Percentiles rank a stretch among this genome's conserved stretches.
Conservation (phyloP, 1,140 invertebrate species). For the Drosophila pectinifera region DNA sequence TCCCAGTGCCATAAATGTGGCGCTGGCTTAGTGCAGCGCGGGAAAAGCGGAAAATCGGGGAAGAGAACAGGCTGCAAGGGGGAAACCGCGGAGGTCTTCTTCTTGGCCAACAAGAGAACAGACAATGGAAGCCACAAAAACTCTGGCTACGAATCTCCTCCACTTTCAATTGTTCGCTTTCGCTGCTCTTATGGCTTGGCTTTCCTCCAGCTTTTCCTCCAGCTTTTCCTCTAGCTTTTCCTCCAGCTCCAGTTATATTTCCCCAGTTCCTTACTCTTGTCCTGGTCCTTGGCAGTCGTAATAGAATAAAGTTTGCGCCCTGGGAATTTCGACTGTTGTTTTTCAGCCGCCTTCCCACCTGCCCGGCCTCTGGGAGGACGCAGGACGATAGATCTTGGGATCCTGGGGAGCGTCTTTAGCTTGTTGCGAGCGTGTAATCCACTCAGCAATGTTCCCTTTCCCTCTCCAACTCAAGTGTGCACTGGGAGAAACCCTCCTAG, state of each 20-base stretch:
- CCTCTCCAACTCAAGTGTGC: background rate
- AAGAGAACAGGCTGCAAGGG: too few species aligned
- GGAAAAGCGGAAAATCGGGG: too few species aligned
- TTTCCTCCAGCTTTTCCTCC: constrained; percentile 2
- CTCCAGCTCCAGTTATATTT: too few species aligned
- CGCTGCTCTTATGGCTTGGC: constrained; percentile 33
- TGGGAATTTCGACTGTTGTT: constrained; percentile 81
- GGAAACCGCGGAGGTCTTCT: constrained; percentile 9
- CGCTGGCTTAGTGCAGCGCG: constrained; percentile 41
- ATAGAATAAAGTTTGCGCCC: constrained; percentile 80
- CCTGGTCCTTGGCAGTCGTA: constrained; percentile 61
- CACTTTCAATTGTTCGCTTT: constrained; percentile 75
- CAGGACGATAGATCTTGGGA: constrained; percentile 64
- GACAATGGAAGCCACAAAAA: constrained; percentile 58
- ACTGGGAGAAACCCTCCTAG: background rate
- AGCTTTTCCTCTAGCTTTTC: background rate
- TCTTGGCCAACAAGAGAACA: constrained; percentile 23
- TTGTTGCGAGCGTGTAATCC: constrained; percentile 76
- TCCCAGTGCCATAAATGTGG: constrained; percentile 76
- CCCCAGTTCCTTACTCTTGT: constrained; percentile 18
- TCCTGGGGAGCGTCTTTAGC: constrained; percentile 47
- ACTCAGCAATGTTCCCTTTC: constrained; percentile 38
- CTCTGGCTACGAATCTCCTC: background rate
- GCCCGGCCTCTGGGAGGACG: constrained; percentile 27
- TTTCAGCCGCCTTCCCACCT: constrained; percentile 60